Conservation (phyloP, 37 sponge, comb jelly and placozoan species). For the Cladorhizidae sp. region DNA sequence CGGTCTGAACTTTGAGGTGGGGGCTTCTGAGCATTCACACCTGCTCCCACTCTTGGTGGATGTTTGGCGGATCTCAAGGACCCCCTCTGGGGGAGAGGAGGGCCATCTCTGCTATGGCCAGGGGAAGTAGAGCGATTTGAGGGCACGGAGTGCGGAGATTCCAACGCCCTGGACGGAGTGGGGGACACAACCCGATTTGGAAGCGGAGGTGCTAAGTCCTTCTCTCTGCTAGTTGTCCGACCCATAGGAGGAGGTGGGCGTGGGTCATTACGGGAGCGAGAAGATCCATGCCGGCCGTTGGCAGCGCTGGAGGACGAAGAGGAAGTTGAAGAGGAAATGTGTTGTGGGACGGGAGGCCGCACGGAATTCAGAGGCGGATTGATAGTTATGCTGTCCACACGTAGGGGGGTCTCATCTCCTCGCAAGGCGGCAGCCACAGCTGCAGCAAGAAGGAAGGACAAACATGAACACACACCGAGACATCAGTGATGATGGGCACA, state of each 20-base stretch:
- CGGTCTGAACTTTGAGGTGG: background rate
- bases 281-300: constrained; percentile 6
- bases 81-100: constrained; percentile 4
- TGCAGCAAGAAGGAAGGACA: constrained; percentile 1
- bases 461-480: background rate
- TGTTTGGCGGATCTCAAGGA: background rate
- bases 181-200: constrained; percentile 1
- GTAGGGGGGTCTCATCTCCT: constrained; percentile 50
- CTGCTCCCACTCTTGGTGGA: background rate
- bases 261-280: constrained; percentile 1
- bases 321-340: constrained; percentile 1
- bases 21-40: background rate
- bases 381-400: constrained; percentile 64
- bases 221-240: constrained; percentile 1
- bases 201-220: background rate
- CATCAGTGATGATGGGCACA: background rate
- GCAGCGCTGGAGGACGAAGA: background rate
- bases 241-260: constrained; percentile 21
- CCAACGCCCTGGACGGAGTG: background rate
- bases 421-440: constrained; percentile 65
- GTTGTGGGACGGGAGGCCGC: constrained; percentile 17
- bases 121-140: constrained; percentile 31
- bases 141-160: constrained; percentile 16
- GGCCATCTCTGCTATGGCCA: background rate
- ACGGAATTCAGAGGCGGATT: constrained; percentile 5